Percentiles rank a stretch among this genome's conserved stretches.
phyloP scores from a whole-genome alignment of 2,888 invertebrate species.

The Coremacera marginata region DNA sequence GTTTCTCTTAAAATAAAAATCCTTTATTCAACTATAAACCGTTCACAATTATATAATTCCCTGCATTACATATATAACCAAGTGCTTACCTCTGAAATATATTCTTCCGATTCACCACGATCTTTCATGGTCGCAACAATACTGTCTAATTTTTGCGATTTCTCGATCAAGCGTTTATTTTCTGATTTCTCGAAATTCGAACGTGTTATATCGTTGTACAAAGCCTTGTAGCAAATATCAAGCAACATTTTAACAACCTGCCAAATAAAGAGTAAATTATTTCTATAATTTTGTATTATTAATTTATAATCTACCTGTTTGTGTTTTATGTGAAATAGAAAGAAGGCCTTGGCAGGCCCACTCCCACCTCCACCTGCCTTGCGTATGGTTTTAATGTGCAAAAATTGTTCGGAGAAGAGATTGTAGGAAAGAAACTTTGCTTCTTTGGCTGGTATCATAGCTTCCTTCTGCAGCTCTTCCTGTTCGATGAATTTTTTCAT shows the following conservation, averaged over 20 bases:
- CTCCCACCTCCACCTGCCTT: constrained; percentile 78
- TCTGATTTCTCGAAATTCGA: constrained; percentile 75
- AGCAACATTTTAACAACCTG: constrained; percentile 78
- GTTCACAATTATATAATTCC: too few relatives aligned
- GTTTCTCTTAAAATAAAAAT: too few relatives aligned
- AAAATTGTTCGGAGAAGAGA: constrained; percentile 79
- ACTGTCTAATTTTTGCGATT: constrained; percentile 86
- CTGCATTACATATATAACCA: too few relatives aligned
- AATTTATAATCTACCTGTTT: constrained; percentile 70
- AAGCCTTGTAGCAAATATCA: constrained; percentile 79
- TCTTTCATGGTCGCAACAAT: constrained; percentile 84
- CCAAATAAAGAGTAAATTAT: constrained; percentile 48
- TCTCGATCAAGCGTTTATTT: constrained; percentile 86
- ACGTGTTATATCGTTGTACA: constrained; percentile 78
- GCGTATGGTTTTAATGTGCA: constrained; percentile 76
- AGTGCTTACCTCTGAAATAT: constrained; percentile 81
- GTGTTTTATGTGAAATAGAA: constrained; percentile 81
- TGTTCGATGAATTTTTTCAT: constrained; percentile 88
- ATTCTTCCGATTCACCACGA: constrained; percentile 82
- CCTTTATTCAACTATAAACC: too few relatives aligned
- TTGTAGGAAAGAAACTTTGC: constrained; percentile 90
- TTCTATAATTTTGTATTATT: not conserved
- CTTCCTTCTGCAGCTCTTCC: constrained; percentile 90
- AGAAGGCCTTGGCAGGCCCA: constrained; percentile 84
- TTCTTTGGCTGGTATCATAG: constrained; percentile 95